These are phyloP conservation scores for Anarrhichthys ocellatus DNA, from an alignment of 2,113 vertebrate species.

Conservation along the genomic window DNA sequence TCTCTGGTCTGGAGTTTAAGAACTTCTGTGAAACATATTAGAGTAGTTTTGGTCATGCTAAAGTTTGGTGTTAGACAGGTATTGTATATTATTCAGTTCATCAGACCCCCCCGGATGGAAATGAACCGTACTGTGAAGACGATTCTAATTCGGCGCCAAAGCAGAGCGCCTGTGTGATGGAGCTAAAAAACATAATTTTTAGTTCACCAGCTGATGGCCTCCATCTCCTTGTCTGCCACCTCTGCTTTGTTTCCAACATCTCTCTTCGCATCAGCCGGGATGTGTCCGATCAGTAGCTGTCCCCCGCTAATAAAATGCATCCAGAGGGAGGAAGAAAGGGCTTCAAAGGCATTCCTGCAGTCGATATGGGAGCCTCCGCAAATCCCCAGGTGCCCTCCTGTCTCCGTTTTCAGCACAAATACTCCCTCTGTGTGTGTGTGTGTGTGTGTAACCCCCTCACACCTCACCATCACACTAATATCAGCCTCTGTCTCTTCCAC, in stretches of 20 bases:
- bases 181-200: background rate
- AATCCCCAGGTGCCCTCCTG: slow-evolving; percentile 52
- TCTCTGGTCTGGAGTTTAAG: background rate
- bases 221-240: slow-evolving; percentile 1
- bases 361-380: slow-evolving; percentile 51
- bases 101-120: background rate
- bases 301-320: slow-evolving; percentile 68
- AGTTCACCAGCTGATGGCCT: slow-evolving; percentile 23
- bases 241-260: slow-evolving; percentile 38
- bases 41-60: background rate
- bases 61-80: background rate
- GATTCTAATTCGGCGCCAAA: background rate
- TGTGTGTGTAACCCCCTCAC: slow-evolving; percentile 27
- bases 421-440: slow-evolving; percentile 38
- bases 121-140: background rate
- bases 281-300: slow-evolving; percentile 34
- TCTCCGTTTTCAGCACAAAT: slow-evolving; percentile 63
- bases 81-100: background rate
- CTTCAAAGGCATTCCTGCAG: slow-evolving; percentile 71
- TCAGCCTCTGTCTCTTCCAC: background rate
- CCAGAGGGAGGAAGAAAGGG: slow-evolving; percentile 42
- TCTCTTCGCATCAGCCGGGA: slow-evolving; percentile 25
- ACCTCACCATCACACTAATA: slow-evolving; percentile 27
- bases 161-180: background rate
- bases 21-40: background rate